Base-by-base conservation (phyloP, 2,113 vertebrate genomes). In the Plecotus auritus region DNA sequence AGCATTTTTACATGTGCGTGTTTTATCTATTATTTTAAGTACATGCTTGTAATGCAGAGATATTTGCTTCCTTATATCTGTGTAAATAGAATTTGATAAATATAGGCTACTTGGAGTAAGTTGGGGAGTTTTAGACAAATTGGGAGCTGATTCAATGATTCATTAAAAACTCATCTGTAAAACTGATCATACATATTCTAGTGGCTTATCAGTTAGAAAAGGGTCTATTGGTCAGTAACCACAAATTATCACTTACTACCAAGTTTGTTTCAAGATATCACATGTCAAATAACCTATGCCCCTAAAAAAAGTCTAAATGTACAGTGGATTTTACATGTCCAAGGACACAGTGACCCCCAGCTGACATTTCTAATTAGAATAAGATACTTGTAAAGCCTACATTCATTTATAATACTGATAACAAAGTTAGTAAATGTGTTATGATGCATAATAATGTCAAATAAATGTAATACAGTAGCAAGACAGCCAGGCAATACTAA, bases 221-320 rank as follows among this genome's bases (percentile, higher is more conserved):
- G 16, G 1, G 16, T 88, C 49, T 56, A 16, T 12, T 80, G 37
- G 72, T 72, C 90, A 93, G 72, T 91, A 54, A 88, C 22, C 23
- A 81, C 35, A 93, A 66, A 77, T 93, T 77, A 78, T 77, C n/a
- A 95, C 77, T 94, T 92, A 90, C 20, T 73, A 61, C 47, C 51
- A 86, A 82, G 28, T 85, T 90, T 90, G 66, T 95, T 88, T 85
- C 54, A 73, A 67, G 78, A 73, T 93, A 78, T 83, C 59, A 83
- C 30, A 51, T 91, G 49, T 88, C 49, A 93, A 88, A 42, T 69
- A 18, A 11, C 84, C 28, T 85, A 20, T 89, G 40, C 3, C 30
- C 67, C 47, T 40, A 51, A 92, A 90, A 78, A 35, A 13, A 85
- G 12, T 49, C 61, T 45, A 70, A 70, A 35, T 78, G 26, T 77